phyloP scores from a whole-genome alignment of 2,113 vertebrate species.

The Crotalus horridus region DNA sequence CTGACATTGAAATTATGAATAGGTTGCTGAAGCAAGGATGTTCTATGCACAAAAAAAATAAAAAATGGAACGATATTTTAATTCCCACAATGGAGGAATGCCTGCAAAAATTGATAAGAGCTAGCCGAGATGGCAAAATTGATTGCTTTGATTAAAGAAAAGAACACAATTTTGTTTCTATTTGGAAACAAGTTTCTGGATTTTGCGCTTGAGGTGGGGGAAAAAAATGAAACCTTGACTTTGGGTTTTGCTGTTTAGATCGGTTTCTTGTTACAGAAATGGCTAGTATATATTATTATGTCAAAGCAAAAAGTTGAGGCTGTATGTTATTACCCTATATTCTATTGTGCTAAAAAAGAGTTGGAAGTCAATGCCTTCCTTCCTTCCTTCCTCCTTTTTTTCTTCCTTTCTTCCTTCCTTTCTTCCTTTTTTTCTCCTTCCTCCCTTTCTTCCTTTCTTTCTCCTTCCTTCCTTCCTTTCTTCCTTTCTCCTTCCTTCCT shows the following conservation, averaged over 20 bases:
- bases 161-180: neutral
- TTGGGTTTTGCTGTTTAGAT: neutral
- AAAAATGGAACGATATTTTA: neutral
- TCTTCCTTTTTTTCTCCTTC: rapidly evolving
- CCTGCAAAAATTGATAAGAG: neutral
- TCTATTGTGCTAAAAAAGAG: neutral
- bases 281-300: neutral
- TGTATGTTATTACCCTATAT: neutral
- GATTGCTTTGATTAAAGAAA: neutral
- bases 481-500: neutral
- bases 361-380: neutral
- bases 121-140: neutral
- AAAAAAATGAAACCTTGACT: neutral
- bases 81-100: neutral
- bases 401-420: rapidly evolving
- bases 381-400: too few species aligned
- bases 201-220: neutral
- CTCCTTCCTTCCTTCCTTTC: neutral
- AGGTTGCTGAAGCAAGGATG: neutral
- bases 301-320: neutral
- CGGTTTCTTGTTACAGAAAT: neutral
- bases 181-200: rapidly evolving
- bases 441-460: rapidly evolving
- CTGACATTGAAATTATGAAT: neutral
- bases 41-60: neutral